Base-by-base conservation (phyloP, 1,140 invertebrate species). In the Papilio dardanus region DNA sequence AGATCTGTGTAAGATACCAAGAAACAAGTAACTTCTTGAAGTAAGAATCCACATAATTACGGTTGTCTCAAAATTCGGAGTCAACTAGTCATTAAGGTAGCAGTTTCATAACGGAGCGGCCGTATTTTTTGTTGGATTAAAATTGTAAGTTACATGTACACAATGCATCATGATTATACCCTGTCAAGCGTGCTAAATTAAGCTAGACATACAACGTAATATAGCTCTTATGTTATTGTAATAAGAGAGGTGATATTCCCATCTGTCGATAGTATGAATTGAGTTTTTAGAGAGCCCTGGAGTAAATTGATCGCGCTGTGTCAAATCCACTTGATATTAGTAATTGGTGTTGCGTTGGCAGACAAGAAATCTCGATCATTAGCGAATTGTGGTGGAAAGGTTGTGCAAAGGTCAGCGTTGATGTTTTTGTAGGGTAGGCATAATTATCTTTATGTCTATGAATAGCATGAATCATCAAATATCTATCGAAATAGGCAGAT, bases 131-230 rank as follows among this genome's bases (percentile, higher is more conserved):
- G 79, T 83, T 31, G 77, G 74, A 80, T 83, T 82, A 79, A 85
- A 73, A 82, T 82, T 75, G 78, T 79, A 82, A 82, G 76, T 78
- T 75, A 75, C 76, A 24, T 73, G 75, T 74, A 77, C 68, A 84
- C 82, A 86, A 86, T 82, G 78, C 79, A 79, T 82, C 77, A 80
- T 81, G 81, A 86, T 86, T 84, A 79, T 76, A 54, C 76, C 71
- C 77, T 82, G 83, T 83, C 83, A 80, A 80, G 62, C 71, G 74
- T 77, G 73, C 74, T 79, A 82, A 83, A 85, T 83, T 79, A 82
- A 75, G 58, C 76, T 40, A 77, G 77, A 78, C 77, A 46, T 62
- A 58, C 71, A 10, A 28, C 24, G 33, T 46, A 81, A 78, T 74
- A 35, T 74, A 33, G 19, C 30, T 46, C 66, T 79, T 79, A 74